Evolutionary conservation across 37 sponge, comb jelly and placozoan species (phyloP).

Genomic region (Ephydatia muelleri): DNA sequence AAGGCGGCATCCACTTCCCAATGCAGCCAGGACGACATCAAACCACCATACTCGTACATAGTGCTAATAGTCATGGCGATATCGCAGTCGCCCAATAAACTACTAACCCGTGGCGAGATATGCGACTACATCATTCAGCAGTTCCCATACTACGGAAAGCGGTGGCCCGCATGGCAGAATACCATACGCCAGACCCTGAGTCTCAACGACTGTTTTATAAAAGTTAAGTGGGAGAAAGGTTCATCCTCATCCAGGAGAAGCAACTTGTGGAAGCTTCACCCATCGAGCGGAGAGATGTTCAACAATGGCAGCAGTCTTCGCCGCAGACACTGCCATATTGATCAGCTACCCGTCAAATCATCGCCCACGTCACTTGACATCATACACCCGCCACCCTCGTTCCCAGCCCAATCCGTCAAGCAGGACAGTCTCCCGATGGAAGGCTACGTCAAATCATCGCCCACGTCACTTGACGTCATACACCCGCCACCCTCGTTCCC

Average conservation of each 20-base stretch:
- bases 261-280: slow-evolving; percentile 93
- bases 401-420: slow-evolving; percentile 47
- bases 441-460: slow-evolving; percentile 37
- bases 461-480: slow-evolving; percentile 7
- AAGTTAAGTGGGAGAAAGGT: slow-evolving; percentile 82
- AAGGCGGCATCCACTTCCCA: slow-evolving; percentile 47
- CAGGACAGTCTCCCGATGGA: slow-evolving; percentile 29
- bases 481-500: slow-evolving; percentile 23
- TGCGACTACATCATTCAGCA: slow-evolving; percentile 92
- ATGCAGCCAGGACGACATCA: slow-evolving; percentile 73
- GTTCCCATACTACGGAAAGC: slow-evolving; percentile 85
- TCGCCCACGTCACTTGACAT: slow-evolving; percentile 29
- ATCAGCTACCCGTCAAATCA: slow-evolving; percentile 77
- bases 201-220: slow-evolving; percentile 93
- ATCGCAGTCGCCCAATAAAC: slow-evolving; percentile 87
- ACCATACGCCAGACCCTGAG: slow-evolving; percentile 90
- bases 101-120: slow-evolving; percentile 89
- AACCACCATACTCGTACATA: slow-evolving; percentile 94
- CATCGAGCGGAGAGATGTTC: slow-evolving; percentile 92
- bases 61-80: slow-evolving; percentile 94
- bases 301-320: slow-evolving; percentile 89
- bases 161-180: slow-evolving; percentile 93
- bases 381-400: slow-evolving; percentile 8
- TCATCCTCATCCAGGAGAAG: slow-evolving; percentile 90
- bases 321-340: slow-evolving; percentile 79